phyloP scores from a whole-genome alignment of 2,888 invertebrate genomes.

The Sepioteuthis lessoniana region DNA sequence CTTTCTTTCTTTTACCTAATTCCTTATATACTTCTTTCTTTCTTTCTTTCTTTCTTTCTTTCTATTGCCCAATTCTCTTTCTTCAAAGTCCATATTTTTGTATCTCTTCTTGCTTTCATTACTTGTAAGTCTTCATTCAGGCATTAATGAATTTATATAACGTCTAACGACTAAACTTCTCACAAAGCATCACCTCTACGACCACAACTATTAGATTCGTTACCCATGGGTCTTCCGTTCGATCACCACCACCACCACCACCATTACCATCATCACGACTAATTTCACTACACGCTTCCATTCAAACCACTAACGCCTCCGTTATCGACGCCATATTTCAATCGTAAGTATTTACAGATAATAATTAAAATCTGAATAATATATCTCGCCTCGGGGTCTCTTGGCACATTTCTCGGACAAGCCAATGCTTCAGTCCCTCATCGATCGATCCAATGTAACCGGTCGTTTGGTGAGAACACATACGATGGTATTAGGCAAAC shows the following conservation, averaged over 20 bases:
- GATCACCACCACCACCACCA: neutral
- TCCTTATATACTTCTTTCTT: neutral
- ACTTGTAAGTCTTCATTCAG: too few species aligned
- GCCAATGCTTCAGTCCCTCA: neutral
- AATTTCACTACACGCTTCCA: neutral
- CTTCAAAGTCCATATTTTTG: too few species aligned
- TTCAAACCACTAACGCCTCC: neutral
- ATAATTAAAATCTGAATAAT: slow-evolving; percentile 2
- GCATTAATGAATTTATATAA: neutral
- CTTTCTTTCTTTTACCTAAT: too few species aligned
- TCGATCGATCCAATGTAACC: neutral
- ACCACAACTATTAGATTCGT: neutral
- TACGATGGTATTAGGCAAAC: too few species aligned
- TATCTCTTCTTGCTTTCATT: too few species aligned
- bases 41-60: neutral
- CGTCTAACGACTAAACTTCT: neutral
- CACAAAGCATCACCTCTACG: neutral
- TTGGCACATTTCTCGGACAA: neutral
- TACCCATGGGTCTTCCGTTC: neutral
- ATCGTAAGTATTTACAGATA: neutral
- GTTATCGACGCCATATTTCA: neutral
- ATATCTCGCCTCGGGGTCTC: neutral
- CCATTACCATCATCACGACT: neutral
- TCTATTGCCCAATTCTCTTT: neutral
- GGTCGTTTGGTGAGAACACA: neutral